Evolutionary conservation across 2,113 vertebrate species (phyloP).

Genomic region (Siniperca chuatsi): DNA sequence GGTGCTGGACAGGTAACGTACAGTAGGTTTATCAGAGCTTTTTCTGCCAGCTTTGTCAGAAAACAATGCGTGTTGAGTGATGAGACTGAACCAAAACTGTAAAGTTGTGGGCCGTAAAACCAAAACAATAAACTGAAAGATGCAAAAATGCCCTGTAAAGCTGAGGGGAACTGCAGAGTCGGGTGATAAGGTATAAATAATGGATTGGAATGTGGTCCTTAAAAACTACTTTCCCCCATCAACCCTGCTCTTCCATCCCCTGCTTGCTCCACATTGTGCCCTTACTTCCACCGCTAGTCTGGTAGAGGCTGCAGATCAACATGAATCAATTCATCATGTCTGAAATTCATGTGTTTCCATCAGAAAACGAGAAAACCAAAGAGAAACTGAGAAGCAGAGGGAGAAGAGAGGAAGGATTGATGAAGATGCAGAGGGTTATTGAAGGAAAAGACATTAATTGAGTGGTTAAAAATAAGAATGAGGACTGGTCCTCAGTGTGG

Average conservation of each 20-base stretch:
- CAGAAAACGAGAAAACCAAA: not conserved
- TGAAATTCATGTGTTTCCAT: slow-evolving; percentile 28
- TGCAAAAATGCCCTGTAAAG: not conserved
- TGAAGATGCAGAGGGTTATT: slow-evolving; percentile 44
- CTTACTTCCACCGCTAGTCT: not conserved
- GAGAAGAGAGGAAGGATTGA: slow-evolving; percentile 19
- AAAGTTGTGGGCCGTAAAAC: not conserved
- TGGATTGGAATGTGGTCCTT: not conserved
- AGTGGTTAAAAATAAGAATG: slow-evolving; percentile 85
- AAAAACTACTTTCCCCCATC: not conserved
- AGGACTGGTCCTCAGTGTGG: slow-evolving; percentile 83
- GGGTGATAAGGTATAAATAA: not conserved
- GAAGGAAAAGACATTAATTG: slow-evolving; percentile 75
- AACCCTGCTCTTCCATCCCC: not conserved
- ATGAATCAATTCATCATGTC: not conserved
- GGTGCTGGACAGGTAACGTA: not conserved
- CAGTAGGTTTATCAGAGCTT: not conserved
- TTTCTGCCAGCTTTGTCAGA: not conserved
- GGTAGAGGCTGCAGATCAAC: slow-evolving; percentile 18
- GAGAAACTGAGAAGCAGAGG: slow-evolving; percentile 4
- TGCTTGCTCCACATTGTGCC: not conserved
- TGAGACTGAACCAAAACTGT: not conserved
- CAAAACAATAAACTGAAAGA: not conserved
- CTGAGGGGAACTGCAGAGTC: not conserved
- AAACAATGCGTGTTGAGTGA: no score